phyloP scores from a whole-genome alignment of 2,797 vertebrate genomes.

The Rhadinocentrus ornatus region DNA sequence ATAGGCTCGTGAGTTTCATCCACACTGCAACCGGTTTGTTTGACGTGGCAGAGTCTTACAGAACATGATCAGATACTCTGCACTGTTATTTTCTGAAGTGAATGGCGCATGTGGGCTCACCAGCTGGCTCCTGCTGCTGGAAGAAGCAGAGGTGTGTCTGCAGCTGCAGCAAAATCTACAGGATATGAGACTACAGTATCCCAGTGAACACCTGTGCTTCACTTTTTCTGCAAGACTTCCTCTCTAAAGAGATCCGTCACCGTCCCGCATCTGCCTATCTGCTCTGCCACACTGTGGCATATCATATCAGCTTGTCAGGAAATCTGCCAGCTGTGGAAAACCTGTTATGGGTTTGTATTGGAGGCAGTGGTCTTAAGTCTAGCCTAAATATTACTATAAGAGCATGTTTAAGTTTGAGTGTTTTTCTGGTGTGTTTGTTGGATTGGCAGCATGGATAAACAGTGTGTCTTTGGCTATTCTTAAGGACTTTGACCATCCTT shows the following conservation, averaged over 20 bases:
- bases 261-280: slow-evolving; percentile 64
- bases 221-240: slow-evolving; percentile 77
- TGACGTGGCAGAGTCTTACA: slow-evolving; percentile 24
- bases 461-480: neutral
- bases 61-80: slow-evolving; percentile 38
- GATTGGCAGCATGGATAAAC: neutral
- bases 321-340: slow-evolving; percentile 38
- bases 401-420: slow-evolving; percentile 32
- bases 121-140: slow-evolving; percentile 61
- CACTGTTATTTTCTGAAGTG: slow-evolving; percentile 38
- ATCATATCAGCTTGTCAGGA: slow-evolving; percentile 60
- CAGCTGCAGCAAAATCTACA: slow-evolving; percentile 70
- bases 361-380: slow-evolving; percentile 23
- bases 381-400: slow-evolving; percentile 47
- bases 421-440: slow-evolving; percentile 5
- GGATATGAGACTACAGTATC: slow-evolving; percentile 71
- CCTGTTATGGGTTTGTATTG: slow-evolving; percentile 38
- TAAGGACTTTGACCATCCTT: neutral
- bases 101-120: slow-evolving; percentile 55
- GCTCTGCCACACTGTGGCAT: slow-evolving; percentile 39
- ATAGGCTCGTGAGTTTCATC: neutral
- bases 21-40: slow-evolving; percentile 10
- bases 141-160: slow-evolving; percentile 50
- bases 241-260: slow-evolving; percentile 76
- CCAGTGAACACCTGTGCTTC: slow-evolving; percentile 81